A percentile compares a stretch with the other conserved stretches of the same genome.
Evolutionary conservation across 1,140 invertebrate genomes (phyloP).

Genomic region (Lepidurus arcticus): DNA sequence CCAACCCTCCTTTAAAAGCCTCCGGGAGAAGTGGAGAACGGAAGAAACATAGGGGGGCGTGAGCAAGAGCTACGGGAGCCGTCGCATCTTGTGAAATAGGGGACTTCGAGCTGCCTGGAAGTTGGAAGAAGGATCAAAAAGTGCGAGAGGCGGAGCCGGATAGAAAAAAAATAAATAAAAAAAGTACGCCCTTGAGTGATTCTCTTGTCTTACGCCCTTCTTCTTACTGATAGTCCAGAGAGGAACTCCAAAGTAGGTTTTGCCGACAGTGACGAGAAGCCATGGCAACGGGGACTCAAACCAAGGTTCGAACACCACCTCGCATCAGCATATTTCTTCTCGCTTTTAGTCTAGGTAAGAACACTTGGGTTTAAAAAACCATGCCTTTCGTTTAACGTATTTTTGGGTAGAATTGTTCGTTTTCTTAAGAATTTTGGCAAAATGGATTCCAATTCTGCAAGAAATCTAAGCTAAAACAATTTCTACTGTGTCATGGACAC

Average conservation of each 20-base stretch:
- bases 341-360: neutral
- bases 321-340: conserved; percentile 6
- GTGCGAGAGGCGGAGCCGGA: neutral
- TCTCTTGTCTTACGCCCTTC: conserved; percentile 9
- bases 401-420: too few species aligned
- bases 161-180: neutral
- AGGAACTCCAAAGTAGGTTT: neutral
- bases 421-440: too few species aligned
- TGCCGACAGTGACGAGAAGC: neutral
- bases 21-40: too few species aligned
- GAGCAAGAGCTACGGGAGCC: too few species aligned
- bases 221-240: neutral
- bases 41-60: too few species aligned
- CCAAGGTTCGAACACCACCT: neutral
- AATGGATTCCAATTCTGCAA: too few species aligned
- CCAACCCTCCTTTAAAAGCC: neutral
- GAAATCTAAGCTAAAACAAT: too few species aligned
- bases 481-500: too few species aligned
- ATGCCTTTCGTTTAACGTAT: too few species aligned
- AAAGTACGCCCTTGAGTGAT: neutral
- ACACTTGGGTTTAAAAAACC: neutral
- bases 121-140: too few species aligned
- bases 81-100: too few species aligned
- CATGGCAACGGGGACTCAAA: neutral
- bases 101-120: too few species aligned